Base-by-base conservation (phyloP, 2,888 invertebrate species). In the Drosophila prolongata region DNA sequence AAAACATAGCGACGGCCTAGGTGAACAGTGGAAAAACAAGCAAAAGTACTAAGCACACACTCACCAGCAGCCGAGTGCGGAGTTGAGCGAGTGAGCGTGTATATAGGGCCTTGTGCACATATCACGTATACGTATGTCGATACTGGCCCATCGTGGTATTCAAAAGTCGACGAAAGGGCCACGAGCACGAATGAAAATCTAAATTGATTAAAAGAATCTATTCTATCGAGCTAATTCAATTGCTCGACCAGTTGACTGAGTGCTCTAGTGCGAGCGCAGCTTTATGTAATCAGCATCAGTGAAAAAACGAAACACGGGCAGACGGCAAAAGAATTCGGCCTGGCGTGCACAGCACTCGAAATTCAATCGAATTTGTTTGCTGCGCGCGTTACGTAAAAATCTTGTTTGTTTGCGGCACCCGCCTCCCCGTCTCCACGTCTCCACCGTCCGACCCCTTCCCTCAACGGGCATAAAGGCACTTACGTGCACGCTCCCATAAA, bases 401-500 rank as follows among this genome's bases (percentile, higher is more conserved):
- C 37, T 62, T 75, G 60, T 64, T 62, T 67, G 40, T 50, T 44
- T 27, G 37, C 42, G 37, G 16, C 35, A 9, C 38, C 24, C 55
- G 34, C 59, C 37, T 11, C 46, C 30, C 1, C 30, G 6, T 30
- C 30, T 8, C 6, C 30, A 8, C 30, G 14, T 59, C 42, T 69
- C 66, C 30, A 11, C 24, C 46, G 5, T 44, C n/a, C 16, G 10
- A 50, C 9, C 14, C 44, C 6, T 3, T 38, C 43, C 14, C 11
- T n/a, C 44, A 44, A 35, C 35, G 16, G 43, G 34, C 46, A 67
- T 75, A 77, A 83, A 79, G 85, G 80, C 80, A 86, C 88, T 87
- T 84, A 87, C 86, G 80, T 78, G 88, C 83, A 83, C 88, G 83
- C 78, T 87, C 82, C 54, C 84, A 88, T 83, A 88, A 88, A 85